A percentile compares a stretch with the other conserved stretches of the same genome.
These are phyloP conservation scores for Nyctereutes procyonoides DNA, from an alignment of 2,113 vertebrate genomes.

Conservation along the genomic window DNA sequence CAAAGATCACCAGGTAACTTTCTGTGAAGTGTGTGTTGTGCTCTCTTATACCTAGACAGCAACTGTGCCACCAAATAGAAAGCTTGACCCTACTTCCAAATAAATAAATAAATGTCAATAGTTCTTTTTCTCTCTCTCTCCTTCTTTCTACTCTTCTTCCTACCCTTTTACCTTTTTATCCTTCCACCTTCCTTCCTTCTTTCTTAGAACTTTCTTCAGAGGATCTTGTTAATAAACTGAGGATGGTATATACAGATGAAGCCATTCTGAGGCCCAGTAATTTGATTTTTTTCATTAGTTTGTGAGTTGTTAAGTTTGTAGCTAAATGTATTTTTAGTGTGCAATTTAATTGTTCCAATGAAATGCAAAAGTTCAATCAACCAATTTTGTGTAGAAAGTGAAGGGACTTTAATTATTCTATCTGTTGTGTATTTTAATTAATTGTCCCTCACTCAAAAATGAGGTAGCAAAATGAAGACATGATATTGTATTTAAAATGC, in stretches of 20 bases:
- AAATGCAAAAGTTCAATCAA: constrained; percentile 69
- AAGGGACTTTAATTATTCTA: constrained; percentile 58
- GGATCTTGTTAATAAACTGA: not conserved
- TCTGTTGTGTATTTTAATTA: constrained; percentile 68
- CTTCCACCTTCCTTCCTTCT: not conserved
- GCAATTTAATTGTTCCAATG: constrained; percentile 58
- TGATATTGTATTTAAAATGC: constrained; percentile 10
- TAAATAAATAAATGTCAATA: not conserved
- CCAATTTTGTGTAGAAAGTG: constrained; percentile 42
- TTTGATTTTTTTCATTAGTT: constrained; percentile 57
- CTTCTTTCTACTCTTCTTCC: no score
- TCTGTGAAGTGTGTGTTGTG: not conserved
- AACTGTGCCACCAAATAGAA: not conserved
- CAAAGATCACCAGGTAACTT: not conserved
- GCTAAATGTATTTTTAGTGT: constrained; percentile 53
- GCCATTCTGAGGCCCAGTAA: not conserved
- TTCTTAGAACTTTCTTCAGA: not conserved
- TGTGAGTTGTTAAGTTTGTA: constrained; percentile 55
- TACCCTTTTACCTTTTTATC: not conserved
- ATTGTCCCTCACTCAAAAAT: constrained; percentile 44
- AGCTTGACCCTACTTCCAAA: not conserved
- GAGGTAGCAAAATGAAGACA: constrained; percentile 37
- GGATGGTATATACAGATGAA: not conserved
- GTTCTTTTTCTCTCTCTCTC: rapidly evolving
- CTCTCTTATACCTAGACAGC: not conserved